Evolutionary conservation across 2,113 vertebrate species (phyloP).

Genomic region (Tylochromis polylepis): DNA sequence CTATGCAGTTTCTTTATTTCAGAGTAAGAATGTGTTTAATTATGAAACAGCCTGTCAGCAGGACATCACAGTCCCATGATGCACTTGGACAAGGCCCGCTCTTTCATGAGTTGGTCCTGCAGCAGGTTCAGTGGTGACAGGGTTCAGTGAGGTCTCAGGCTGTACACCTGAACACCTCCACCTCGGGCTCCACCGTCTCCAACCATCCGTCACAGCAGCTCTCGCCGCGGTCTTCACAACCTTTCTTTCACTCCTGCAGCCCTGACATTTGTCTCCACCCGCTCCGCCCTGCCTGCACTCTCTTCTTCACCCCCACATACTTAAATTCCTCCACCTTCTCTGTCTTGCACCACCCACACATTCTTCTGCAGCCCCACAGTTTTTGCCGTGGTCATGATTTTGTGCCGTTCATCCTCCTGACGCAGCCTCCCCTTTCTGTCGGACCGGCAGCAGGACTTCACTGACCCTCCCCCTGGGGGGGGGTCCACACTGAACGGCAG

Average conservation of each 20-base stretch:
- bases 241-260: background rate
- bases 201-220: background rate
- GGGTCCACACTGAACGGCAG: background rate
- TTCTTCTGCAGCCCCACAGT: background rate
- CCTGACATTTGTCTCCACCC: background rate
- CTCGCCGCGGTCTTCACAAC: background rate
- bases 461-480: background rate
- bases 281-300: background rate
- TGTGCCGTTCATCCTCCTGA: background rate
- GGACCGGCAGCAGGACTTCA: too few relatives aligned
- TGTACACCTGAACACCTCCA: background rate
- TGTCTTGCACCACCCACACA: background rate
- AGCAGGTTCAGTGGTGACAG: background rate
- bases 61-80: background rate
- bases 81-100: background rate
- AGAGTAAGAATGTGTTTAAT: background rate
- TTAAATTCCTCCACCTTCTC: too few relatives aligned
- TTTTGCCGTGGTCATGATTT: background rate
- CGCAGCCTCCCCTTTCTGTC: background rate
- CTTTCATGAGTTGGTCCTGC: background rate
- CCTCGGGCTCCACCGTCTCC: background rate
- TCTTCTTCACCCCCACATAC: background rate
- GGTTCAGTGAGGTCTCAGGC: background rate
- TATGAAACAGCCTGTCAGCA: background rate
- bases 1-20: background rate